phyloP scores from a whole-genome alignment of 2,113 vertebrate genomes.

The Sarotherodon lohbergeri region DNA sequence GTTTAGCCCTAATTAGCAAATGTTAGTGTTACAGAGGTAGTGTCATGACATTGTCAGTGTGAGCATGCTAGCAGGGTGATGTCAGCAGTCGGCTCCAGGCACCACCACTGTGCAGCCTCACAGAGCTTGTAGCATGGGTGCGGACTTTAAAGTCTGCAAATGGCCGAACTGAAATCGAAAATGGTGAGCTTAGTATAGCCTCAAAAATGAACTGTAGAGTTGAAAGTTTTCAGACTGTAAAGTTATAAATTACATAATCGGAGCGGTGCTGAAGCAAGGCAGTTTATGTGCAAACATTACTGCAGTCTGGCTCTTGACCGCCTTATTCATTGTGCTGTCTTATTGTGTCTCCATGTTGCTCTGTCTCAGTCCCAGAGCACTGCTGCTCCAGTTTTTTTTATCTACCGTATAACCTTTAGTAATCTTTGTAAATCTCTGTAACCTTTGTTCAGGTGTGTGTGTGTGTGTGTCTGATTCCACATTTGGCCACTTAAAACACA shows the following conservation, averaged over 20 bases:
- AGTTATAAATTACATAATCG: background rate
- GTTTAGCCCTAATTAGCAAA: background rate
- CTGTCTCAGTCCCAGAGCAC: background rate
- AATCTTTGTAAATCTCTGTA: background rate
- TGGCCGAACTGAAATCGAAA: background rate
- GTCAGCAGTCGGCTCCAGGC: background rate
- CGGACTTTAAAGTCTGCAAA: background rate
- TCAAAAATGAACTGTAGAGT: background rate
- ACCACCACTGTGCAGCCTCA: background rate
- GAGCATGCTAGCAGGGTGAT: background rate
- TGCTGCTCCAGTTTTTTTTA: background rate
- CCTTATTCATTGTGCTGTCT: background rate
- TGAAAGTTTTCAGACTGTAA: background rate
- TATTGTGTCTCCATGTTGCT: background rate
- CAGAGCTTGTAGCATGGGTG: background rate
- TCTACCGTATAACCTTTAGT: background rate
- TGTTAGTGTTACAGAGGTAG: background rate
- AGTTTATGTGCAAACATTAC: background rate
- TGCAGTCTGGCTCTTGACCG: background rate
- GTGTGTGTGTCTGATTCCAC: background rate
- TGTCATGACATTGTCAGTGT: background rate
- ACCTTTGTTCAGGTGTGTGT: background rate
- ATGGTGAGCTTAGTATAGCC: background rate
- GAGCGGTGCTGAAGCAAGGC: background rate
- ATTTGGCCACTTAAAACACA: background rate